phyloP scores from a whole-genome alignment of 2,113 vertebrate species.

The Phylloscopus trochiloides region DNA sequence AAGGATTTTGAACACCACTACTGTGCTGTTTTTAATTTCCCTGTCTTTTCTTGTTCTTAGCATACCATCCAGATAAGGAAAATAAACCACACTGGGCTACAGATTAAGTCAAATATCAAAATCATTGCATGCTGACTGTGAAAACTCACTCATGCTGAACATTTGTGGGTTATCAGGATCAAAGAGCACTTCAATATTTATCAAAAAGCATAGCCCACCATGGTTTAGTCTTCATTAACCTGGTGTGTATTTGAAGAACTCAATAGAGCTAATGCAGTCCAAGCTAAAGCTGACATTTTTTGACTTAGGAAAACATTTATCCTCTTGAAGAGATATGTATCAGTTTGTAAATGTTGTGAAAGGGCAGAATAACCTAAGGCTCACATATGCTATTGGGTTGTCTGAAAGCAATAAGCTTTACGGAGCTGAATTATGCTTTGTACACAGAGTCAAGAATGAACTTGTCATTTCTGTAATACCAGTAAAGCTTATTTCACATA shows the following conservation, averaged over 20 bases:
- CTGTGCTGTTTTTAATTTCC: conserved; percentile 73
- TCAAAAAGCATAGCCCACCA: conserved; percentile 68
- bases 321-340: conserved; percentile 74
- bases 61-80: conserved; percentile 69
- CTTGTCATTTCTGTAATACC: conserved; percentile 65
- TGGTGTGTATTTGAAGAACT: conserved; percentile 75
- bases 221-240: conserved; percentile 74
- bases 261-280: conserved; percentile 64
- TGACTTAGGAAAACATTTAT: conserved; percentile 73
- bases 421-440: conserved; percentile 38
- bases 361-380: conserved; percentile 69
- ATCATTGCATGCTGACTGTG: conserved; percentile 65
- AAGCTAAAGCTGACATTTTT: conserved; percentile 65
- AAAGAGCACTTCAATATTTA: conserved; percentile 73
- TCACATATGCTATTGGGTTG: conserved; percentile 62
- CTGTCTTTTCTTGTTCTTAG: conserved; percentile 64
- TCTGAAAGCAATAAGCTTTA: conserved; percentile 41
- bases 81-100: conserved; percentile 66
- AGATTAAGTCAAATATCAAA: conserved; percentile 76
- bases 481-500: conserved; percentile 60
- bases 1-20: neutral
- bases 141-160: conserved; percentile 76
- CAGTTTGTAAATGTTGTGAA: conserved; percentile 77
- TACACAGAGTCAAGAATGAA: conserved; percentile 53
- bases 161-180: conserved; percentile 79